Base-by-base conservation (phyloP, 2,113 vertebrate genomes). In the Salvator merianae region DNA sequence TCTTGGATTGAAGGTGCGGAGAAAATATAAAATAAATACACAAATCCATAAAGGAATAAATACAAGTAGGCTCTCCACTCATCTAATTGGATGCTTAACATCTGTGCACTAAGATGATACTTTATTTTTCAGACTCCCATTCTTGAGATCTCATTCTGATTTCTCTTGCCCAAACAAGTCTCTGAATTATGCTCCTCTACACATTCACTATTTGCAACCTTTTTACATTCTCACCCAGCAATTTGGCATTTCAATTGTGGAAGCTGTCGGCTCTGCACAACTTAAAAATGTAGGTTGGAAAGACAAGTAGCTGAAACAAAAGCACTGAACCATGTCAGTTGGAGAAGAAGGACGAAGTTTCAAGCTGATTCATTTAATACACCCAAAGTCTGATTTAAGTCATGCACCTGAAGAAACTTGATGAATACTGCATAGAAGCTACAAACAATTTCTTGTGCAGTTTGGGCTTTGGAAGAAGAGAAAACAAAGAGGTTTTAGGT, bases 291-390 rank as follows among this genome's bases (percentile, higher is more conserved):
- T 40, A 86, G 28, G 66, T 38, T 82, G 36, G 50, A 82, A 78
- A 82, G 66, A 73, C 84, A 79, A 82, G 30, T 72, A 82, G 38
- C 74, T 65, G 32, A 72, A 77, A 82, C 77, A 79, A 82, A 86
- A 86, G n/a, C 80, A 86, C 53, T 82, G 75, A 82, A 78, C 85
- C 85, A 66, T 72, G 36, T 32, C 80, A 77, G 24, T 24, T 55
- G 7, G 63, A 38, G 38, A 63, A 86, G 32, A 86, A 81, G 63
- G 65, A 63, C 77, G 65, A 63, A 47, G 18, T 82, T 82, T 86
- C 40, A 86, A 72, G 53, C 38, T 32, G 38, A 82, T 72, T 77
- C 53, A 77, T 55, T 65, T 78, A 86, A 82, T 86, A 86, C 77
- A 78, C 34, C 12, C 18, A 77, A 86, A 65, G 1, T 3, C 65